A percentile compares a stretch with the other conserved stretches of the same genome.
phyloP scores from a whole-genome alignment of 2,797 vertebrate species.

The Galagoides demidoff region DNA sequence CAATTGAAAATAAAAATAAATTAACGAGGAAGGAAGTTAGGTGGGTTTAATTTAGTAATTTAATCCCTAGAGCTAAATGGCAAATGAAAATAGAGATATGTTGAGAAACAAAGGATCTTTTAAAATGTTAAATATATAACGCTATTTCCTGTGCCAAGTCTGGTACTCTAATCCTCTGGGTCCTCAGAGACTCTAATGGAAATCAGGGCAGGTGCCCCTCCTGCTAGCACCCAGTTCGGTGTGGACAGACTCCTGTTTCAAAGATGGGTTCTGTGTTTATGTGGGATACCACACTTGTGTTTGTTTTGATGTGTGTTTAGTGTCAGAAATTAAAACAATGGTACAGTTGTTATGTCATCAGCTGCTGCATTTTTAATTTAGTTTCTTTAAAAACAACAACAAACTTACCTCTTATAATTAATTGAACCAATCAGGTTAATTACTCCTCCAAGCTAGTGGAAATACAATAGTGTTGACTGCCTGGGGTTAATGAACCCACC shows the following conservation, averaged over 20 bases:
- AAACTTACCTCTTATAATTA: conserved; percentile 83
- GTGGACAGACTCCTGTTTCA: neutral
- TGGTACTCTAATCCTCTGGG: neutral
- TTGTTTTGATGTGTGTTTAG: conserved; percentile 45
- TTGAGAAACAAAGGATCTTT: neutral
- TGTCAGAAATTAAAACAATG: neutral
- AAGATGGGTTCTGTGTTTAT: neutral
- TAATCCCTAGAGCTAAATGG: conserved; percentile 3
- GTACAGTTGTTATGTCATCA: conserved; percentile 59
- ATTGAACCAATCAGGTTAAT: conserved; percentile 80
- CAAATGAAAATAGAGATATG: conserved; percentile 21
- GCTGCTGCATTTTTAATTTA: conserved; percentile 69
- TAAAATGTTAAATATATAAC: neutral
- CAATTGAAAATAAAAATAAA: neutral
- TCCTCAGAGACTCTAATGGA: neutral
- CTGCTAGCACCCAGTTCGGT: neutral
- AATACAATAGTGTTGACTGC: conserved; percentile 70
- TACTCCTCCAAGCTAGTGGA: conserved; percentile 75
- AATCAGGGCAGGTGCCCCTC: neutral
- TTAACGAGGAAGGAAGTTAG: conserved; percentile 26
- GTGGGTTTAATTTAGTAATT: neutral
- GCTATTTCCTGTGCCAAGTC: neutral
- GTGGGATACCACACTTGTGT: neutral
- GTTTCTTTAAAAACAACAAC: conserved; percentile 64
- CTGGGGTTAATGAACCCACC: conserved; percentile 69